phyloP scores from a whole-genome alignment of 2,797 vertebrate species.

The Spinus olivaceus region DNA sequence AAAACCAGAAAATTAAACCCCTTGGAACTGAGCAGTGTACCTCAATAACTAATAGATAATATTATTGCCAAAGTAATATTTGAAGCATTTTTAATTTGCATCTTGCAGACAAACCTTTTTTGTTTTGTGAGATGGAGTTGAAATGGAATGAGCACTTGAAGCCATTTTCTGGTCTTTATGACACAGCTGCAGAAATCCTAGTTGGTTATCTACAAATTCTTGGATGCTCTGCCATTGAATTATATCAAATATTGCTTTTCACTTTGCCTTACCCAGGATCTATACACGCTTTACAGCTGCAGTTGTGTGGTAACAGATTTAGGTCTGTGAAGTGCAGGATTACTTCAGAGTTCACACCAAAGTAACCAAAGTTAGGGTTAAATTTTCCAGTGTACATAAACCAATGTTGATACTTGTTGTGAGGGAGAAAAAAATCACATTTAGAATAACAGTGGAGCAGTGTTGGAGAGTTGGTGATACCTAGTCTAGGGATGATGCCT shows the following conservation, averaged over 20 bases:
- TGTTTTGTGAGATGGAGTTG: background rate
- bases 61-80: background rate
- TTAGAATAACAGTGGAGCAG: background rate
- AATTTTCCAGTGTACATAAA: background rate
- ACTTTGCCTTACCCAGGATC: background rate
- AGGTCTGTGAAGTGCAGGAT: background rate
- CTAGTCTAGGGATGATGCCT: background rate
- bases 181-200: background rate
- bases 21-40: background rate
- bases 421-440: background rate
- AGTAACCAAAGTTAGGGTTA: background rate
- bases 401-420: background rate
- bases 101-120: background rate
- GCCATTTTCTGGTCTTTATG: background rate
- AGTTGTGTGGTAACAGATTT: background rate
- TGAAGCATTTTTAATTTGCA: background rate
- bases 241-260: background rate
- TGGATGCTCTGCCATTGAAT: background rate
- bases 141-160: background rate
- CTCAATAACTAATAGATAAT: background rate
- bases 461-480: background rate
- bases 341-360: background rate
- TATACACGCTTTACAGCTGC: background rate
- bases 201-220: background rate
- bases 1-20: background rate